Conservation (phyloP, 2,113 vertebrate genomes). For the Rhagologus leucostigma region DNA sequence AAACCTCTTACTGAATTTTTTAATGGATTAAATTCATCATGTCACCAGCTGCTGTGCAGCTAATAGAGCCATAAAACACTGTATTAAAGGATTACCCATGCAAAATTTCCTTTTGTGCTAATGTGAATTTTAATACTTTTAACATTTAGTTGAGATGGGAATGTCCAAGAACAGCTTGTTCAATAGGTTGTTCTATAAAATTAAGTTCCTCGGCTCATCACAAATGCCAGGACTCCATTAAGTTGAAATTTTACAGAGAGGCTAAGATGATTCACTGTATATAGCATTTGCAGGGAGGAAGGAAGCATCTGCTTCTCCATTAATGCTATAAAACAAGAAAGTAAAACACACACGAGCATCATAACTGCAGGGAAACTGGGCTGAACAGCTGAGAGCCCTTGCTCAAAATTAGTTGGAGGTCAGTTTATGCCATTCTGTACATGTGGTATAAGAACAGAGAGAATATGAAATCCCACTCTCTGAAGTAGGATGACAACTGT, state of each 20-base stretch:
- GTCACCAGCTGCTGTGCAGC: constrained; percentile 86
- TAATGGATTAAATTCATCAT: constrained; percentile 89
- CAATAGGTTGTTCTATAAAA: constrained; percentile 88
- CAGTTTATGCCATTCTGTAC: neutral
- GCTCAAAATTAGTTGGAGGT: neutral
- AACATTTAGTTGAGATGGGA: constrained; percentile 88
- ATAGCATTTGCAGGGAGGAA: constrained; percentile 64
- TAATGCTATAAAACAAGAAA: constrained; percentile 55
- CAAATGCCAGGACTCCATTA: constrained; percentile 87
- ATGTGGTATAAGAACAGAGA: neutral
- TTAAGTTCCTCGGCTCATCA: constrained; percentile 83
- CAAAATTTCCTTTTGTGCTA: constrained; percentile 85
- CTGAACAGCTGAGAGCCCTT: neutral
- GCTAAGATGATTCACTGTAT: constrained; percentile 79
- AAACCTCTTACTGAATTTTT: constrained; percentile 86
- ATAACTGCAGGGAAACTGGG: neutral
- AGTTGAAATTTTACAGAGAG: constrained; percentile 82
- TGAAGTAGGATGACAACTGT: neutral
- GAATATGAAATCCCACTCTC: neutral
- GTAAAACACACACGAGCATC: constrained; percentile 5
- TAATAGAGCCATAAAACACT: constrained; percentile 89
- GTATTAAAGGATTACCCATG: constrained; percentile 89
- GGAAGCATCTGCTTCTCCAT: constrained; percentile 75
- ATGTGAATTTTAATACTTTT: constrained; percentile 91
- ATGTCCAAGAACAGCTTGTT: constrained; percentile 87